A percentile compares a stretch with the other conserved stretches of the same genome.
phyloP scores from a whole-genome alignment of 2,888 invertebrate genomes.

The Caenorhabditis sulstoni region DNA sequence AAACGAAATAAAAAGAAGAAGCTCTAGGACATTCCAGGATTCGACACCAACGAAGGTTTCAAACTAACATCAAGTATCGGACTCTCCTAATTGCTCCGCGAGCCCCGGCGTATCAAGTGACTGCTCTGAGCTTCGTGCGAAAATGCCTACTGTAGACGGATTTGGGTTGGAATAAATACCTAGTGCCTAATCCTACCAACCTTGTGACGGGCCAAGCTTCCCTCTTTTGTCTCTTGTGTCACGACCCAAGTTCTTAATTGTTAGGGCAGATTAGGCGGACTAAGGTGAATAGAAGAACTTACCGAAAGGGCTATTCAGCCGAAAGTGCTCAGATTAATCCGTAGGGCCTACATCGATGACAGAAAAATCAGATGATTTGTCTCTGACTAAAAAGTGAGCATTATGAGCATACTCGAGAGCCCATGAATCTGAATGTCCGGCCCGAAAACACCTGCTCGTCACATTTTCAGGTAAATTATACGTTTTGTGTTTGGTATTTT shows the following conservation, averaged over 20 bases:
- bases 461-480: conserved; percentile 11
- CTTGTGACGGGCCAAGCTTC: conserved; percentile 14
- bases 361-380: background rate
- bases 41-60: background rate
- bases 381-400: background rate
- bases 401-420: background rate
- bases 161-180: conserved; percentile 19
- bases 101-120: background rate
- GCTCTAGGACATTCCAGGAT: conserved; percentile 12
- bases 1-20: conserved; percentile 20
- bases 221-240: background rate
- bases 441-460: conserved; percentile 17
- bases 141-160: conserved; percentile 30
- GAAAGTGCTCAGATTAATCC: background rate
- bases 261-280: conserved; percentile 15
- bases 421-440: background rate
- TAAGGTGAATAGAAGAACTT: conserved; percentile 15
- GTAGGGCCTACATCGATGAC: background rate
- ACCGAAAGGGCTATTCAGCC: background rate
- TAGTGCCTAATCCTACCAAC: conserved; percentile 10
- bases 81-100: conserved; percentile 13
- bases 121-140: conserved; percentile 5
- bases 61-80: too few species aligned
- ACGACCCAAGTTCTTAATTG: conserved; percentile 5
- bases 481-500: conserved; percentile 1